Evolutionary conservation across 2,888 invertebrate genomes (phyloP).

Genomic region (Eilema griseolum): DNA sequence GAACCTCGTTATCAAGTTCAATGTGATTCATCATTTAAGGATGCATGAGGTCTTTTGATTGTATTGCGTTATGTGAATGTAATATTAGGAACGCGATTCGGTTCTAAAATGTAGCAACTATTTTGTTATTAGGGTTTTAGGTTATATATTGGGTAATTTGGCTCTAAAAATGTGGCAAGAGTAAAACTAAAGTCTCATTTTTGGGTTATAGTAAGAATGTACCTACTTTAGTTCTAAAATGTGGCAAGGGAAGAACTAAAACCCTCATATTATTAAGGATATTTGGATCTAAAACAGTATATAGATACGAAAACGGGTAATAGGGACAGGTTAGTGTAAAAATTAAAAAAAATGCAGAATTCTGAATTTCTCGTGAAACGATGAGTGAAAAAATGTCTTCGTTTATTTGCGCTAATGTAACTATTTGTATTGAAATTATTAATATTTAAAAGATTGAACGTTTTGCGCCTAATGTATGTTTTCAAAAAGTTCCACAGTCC

Average conservation of each 20-base stretch:
- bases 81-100: neutral
- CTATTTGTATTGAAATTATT: too few relatives aligned
- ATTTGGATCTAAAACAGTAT: too few relatives aligned
- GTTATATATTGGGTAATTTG: neutral
- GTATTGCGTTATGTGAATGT: neutral
- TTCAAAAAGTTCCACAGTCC: neutral
- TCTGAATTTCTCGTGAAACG: too few relatives aligned
- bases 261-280: too few relatives aligned
- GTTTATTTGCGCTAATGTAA: too few relatives aligned
- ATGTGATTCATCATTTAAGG: constrained; percentile 52
- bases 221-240: neutral
- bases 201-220: neutral
- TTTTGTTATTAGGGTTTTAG: neutral
- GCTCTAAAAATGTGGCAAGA: neutral
- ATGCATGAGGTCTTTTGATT: constrained; percentile 19
- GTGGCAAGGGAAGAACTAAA: too few relatives aligned
- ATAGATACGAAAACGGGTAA: too few relatives aligned
- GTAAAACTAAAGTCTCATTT: neutral
- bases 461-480: too few relatives aligned
- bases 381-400: too few relatives aligned
- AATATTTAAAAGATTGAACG: too few relatives aligned
- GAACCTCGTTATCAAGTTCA: constrained; percentile 65
- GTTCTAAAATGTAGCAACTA: neutral
- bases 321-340: too few relatives aligned
- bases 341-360: too few relatives aligned